phyloP scores from a whole-genome alignment of 2,113 vertebrate species.

The Gymnarchus niloticus region DNA sequence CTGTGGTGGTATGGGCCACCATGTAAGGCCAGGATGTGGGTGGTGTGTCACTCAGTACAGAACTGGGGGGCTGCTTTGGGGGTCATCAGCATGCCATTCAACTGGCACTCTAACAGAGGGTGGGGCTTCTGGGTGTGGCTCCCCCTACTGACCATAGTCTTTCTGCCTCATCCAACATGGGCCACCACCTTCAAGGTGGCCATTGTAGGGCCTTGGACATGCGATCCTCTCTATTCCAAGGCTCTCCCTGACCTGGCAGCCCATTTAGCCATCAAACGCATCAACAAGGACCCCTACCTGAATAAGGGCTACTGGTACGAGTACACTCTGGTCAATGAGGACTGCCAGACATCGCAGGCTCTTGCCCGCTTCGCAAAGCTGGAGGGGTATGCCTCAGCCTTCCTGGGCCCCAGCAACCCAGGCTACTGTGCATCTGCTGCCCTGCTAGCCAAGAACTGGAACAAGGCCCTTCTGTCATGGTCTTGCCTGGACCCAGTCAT shows the following conservation, averaged over 20 bases:
- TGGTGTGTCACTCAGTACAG: background rate
- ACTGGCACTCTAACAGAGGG: conserved; percentile 1
- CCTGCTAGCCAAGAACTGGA: conserved; percentile 68
- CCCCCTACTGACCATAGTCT: conserved; percentile 42
- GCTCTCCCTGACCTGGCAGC: conserved; percentile 64
- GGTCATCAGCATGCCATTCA: background rate
- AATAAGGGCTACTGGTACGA: conserved; percentile 66
- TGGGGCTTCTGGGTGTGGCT: conserved; percentile 11
- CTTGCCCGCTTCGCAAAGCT: conserved; percentile 61
- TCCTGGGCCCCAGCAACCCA: conserved; percentile 77
- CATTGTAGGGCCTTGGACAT: conserved; percentile 75
- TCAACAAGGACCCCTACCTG: conserved; percentile 53
- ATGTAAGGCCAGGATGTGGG: background rate
- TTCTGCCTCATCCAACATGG: conserved; percentile 42
- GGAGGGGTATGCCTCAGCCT: conserved; percentile 64
- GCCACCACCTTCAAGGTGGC: conserved; percentile 65
- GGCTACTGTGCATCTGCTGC: conserved; percentile 73
- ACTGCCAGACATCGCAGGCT: conserved; percentile 66
- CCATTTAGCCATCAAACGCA: conserved; percentile 60
- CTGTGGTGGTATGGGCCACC: background rate
- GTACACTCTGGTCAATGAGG: conserved; percentile 67
- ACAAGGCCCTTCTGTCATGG: conserved; percentile 77
- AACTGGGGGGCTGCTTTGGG: background rate
- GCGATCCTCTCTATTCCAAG: conserved; percentile 69
- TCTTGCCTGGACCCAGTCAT: conserved; percentile 61